Percentiles rank a stretch among this genome's conserved stretches.
Evolutionary conservation across 2,797 vertebrate genomes (phyloP).

Genomic region (Poecilia gillii): DNA sequence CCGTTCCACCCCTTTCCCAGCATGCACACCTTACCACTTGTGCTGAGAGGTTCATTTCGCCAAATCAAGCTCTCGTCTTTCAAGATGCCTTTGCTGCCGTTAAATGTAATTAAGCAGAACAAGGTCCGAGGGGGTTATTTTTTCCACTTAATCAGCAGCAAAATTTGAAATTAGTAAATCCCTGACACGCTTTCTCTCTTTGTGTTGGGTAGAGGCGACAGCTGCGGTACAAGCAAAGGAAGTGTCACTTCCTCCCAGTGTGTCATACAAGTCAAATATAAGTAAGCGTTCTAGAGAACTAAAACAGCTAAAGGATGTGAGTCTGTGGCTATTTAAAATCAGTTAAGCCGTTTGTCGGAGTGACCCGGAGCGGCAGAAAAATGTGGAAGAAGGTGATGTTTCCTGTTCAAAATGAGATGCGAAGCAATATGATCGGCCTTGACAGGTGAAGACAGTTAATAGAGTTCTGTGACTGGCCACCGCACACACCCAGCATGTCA

Average conservation of each 20-base stretch:
- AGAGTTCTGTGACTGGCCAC: slow-evolving; percentile 63
- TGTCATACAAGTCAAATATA: slow-evolving; percentile 74
- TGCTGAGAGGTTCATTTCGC: slow-evolving; percentile 61
- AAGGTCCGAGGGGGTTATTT: slow-evolving; percentile 75
- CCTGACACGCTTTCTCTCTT: slow-evolving; percentile 64
- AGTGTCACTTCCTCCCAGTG: slow-evolving; percentile 72
- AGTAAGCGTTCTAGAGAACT: slow-evolving; percentile 74
- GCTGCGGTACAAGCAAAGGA: slow-evolving; percentile 14
- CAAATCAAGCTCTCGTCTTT: slow-evolving; percentile 80
- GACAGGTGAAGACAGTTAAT: slow-evolving; percentile 73
- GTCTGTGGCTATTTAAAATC: slow-evolving; percentile 43
- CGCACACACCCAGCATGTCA: slow-evolving; percentile 46
- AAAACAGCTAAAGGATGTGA: slow-evolving; percentile 40
- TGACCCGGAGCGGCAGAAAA: slow-evolving; percentile 53
- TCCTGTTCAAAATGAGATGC: slow-evolving; percentile 76
- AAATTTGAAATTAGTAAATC: slow-evolving; percentile 84
- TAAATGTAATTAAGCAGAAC: slow-evolving; percentile 87
- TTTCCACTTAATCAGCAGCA: slow-evolving; percentile 80
- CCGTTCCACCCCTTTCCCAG: slow-evolving; percentile 23
- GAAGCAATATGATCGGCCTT: slow-evolving; percentile 63
- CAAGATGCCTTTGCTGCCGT: slow-evolving; percentile 77
- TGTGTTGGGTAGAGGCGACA: slow-evolving; percentile 51
- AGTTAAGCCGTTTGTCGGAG: slow-evolving; percentile 57
- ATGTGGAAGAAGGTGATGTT: slow-evolving; percentile 56
- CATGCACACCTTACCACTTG: slow-evolving; percentile 32